Evolutionary conservation across 2,113 vertebrate genomes (phyloP).

Genomic region (Manacus vitellinus): DNA sequence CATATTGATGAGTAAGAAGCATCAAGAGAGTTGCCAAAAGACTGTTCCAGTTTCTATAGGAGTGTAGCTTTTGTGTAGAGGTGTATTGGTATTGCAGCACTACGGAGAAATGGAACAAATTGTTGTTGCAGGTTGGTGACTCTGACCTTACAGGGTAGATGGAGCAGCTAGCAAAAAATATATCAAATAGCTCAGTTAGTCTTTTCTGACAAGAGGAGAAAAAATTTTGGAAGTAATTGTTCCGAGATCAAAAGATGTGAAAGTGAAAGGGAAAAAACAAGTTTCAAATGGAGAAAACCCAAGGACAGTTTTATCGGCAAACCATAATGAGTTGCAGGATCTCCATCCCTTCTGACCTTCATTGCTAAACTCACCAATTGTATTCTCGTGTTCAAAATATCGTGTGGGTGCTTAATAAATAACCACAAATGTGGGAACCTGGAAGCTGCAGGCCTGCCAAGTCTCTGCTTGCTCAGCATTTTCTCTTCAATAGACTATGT

Average conservation of each 20-base stretch:
- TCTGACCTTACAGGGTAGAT: not conserved
- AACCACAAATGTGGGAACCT: not conserved
- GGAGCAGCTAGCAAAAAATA: not conserved
- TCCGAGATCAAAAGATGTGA: not conserved
- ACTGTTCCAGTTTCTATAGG: not conserved
- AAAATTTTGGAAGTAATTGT: not conserved
- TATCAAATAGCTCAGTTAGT: not conserved
- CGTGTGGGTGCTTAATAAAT: not conserved
- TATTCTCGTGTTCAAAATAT: not conserved
- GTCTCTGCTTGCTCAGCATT: not conserved
- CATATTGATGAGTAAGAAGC: not conserved
- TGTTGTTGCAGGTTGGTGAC: not conserved
- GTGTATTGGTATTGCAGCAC: not conserved
- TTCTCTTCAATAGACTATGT: not conserved
- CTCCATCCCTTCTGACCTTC: not conserved
- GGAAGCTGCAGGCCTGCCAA: not conserved
- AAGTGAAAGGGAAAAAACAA: not conserved
- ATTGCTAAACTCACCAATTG: not conserved
- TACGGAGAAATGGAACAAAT: not conserved
- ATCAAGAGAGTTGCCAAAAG: not conserved
- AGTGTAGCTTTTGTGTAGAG: not conserved
- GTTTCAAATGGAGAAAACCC: not conserved
- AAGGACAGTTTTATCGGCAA: not conserved
- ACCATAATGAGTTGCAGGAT: not conserved
- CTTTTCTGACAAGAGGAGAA: not conserved